Evolutionary conservation across 92 coral and sea anemone species (phyloP).

Genomic region (Phenganax marumi): DNA sequence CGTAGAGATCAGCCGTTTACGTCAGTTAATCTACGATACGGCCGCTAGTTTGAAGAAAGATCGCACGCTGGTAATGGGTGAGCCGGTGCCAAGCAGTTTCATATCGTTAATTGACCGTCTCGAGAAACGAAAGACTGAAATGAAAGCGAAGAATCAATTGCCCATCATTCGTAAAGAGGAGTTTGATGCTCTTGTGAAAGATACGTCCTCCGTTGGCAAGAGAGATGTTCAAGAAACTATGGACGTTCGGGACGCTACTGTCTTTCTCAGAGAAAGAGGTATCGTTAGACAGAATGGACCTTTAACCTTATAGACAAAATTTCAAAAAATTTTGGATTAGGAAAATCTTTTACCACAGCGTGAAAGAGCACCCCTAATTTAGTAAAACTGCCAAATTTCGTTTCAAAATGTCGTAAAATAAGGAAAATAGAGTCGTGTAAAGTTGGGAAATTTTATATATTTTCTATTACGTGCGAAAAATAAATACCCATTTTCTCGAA

Average conservation of each 20-base stretch:
- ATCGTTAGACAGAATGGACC: not conserved
- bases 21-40: conserved; percentile 75
- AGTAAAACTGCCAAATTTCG: no score
- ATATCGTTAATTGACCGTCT: conserved; percentile 65
- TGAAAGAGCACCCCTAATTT: no score
- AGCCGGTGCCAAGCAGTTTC: conserved; percentile 84
- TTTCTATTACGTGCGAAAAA: no score
- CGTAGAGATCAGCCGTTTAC: conserved; percentile 70
- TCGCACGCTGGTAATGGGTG: conserved; percentile 84
- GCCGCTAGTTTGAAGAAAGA: conserved; percentile 65
- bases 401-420: no score
- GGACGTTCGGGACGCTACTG: conserved; percentile 78
- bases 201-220: conserved; percentile 64
- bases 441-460: no score
- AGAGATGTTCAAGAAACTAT: conserved; percentile 75
- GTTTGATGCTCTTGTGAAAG: conserved; percentile 77
- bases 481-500: no score
- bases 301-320: no score
- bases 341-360: no score
- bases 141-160: conserved; percentile 46
- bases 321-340: no score
- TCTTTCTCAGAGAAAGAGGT: conserved; percentile 93
- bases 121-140: conserved; percentile 62
- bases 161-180: conserved; percentile 85
- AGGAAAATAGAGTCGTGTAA: no score